phyloP scores from a whole-genome alignment of 2,888 invertebrate species.

The Eilema griseolum region DNA sequence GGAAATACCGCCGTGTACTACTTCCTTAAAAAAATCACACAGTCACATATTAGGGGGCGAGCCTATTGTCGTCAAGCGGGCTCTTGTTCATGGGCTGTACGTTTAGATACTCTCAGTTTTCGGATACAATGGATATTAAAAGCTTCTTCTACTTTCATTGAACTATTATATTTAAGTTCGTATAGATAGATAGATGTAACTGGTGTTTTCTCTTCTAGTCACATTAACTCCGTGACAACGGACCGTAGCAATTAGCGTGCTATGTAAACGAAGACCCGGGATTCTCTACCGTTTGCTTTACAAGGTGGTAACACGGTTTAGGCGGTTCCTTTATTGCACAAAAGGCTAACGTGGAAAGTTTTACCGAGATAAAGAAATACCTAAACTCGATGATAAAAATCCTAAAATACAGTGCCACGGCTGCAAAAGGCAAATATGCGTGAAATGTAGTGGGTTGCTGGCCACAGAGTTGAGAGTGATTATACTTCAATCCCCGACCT shows the following conservation, averaged over 20 bases:
- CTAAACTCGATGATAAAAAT: too few species aligned
- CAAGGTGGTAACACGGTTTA: conserved; percentile 39
- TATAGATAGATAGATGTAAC: neutral
- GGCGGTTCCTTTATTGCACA: conserved; percentile 30
- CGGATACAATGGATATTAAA: neutral
- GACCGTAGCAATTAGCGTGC: conserved; percentile 38
- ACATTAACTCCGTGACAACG: neutral
- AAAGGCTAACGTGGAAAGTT: conserved; percentile 24
- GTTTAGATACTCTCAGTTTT: too few species aligned
- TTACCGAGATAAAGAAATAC: conserved; percentile 20
- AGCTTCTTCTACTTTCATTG: neutral
- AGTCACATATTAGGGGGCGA: too few species aligned
- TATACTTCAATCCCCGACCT: too few species aligned
- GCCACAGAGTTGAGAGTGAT: too few species aligned
- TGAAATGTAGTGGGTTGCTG: too few species aligned
- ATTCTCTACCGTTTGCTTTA: conserved; percentile 35
- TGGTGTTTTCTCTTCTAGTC: neutral
- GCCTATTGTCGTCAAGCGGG: too few species aligned
- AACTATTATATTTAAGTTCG: neutral
- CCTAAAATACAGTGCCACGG: too few species aligned
- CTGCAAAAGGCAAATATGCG: too few species aligned
- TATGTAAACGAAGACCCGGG: conserved; percentile 29
- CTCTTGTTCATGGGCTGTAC: too few species aligned
- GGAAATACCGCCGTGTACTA: too few species aligned
- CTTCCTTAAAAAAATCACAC: too few species aligned